These are phyloP conservation scores for Enteromius anoplus DNA, from an alignment of 2,797 vertebrate species.

Conservation along the genomic window DNA sequence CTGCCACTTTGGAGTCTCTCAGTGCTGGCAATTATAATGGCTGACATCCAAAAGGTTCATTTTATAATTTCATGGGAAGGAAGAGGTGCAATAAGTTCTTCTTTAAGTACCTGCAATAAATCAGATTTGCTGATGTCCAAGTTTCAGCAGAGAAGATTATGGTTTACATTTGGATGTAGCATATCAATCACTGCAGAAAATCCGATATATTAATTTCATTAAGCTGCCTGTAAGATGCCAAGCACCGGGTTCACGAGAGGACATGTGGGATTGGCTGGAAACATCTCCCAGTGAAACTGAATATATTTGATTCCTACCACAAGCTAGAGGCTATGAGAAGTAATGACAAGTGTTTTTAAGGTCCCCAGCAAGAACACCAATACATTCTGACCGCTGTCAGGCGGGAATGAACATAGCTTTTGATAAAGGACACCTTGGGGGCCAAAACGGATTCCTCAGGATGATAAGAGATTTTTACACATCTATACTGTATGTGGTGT, in stretches of 20 bases:
- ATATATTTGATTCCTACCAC: slow-evolving; percentile 38
- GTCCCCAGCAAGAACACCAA: slow-evolving; percentile 14
- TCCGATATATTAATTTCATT: slow-evolving; percentile 44
- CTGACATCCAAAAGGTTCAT: slow-evolving; percentile 34
- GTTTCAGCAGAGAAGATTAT: slow-evolving; percentile 43
- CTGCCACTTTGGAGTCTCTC: slow-evolving; percentile 31
- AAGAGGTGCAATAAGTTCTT: slow-evolving; percentile 28
- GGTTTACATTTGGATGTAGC: slow-evolving; percentile 42
- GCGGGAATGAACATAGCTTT: slow-evolving; percentile 30
- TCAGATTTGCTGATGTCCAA: slow-evolving; percentile 28
- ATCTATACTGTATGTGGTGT: slow-evolving; percentile 10
- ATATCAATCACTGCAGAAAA: slow-evolving; percentile 41
- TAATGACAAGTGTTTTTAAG: slow-evolving; percentile 49
- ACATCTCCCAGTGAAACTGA: slow-evolving; percentile 22
- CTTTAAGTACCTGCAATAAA: slow-evolving; percentile 37
- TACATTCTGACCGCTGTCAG: slow-evolving; percentile 44
- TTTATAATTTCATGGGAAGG: slow-evolving; percentile 43
- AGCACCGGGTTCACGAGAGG: slow-evolving; percentile 3
- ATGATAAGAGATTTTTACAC: slow-evolving; percentile 36
- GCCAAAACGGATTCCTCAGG: not conserved
- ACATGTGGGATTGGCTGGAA: slow-evolving; percentile 17
- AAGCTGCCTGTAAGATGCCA: slow-evolving; percentile 15
- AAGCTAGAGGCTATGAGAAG: slow-evolving; percentile 30
- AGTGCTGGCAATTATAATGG: slow-evolving; percentile 33
- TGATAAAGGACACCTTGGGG: slow-evolving; percentile 45